These are phyloP conservation scores for Rhinella marina DNA, from an alignment of 2,797 vertebrate species.

Conservation along the genomic window DNA sequence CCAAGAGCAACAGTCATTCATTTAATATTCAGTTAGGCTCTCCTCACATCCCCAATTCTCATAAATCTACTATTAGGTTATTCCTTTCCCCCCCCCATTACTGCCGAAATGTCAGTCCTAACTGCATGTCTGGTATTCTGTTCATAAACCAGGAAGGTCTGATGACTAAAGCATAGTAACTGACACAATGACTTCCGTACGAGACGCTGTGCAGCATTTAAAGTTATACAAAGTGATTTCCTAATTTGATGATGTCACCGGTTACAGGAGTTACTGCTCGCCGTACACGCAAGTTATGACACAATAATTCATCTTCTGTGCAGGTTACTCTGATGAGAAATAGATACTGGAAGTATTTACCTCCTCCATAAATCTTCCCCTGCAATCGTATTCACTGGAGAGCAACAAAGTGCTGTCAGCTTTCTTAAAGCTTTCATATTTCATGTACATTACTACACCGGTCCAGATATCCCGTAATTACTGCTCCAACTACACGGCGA, in stretches of 20 bases:
- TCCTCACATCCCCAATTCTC: not conserved
- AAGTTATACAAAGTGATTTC: not conserved
- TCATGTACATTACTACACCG: not conserved
- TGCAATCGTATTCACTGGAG: conserved; percentile 10
- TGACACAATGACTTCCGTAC: not conserved
- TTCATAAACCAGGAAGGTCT: not conserved
- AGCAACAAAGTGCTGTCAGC: not conserved
- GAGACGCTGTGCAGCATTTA: not conserved
- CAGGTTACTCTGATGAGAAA: not conserved
- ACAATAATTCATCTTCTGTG: not conserved
- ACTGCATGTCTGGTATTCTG: not conserved
- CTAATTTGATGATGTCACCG: not conserved
- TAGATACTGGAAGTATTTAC: not conserved
- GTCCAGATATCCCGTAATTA: not conserved
- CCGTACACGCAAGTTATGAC: not conserved
- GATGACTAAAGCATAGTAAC: not conserved
- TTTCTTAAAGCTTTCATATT: not conserved
- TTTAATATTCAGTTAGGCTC: too few species aligned
- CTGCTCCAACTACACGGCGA: not conserved
- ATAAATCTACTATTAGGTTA: not conserved
- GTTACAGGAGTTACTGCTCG: not conserved
- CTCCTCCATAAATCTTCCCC: not conserved
- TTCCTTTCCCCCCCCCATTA: not conserved
- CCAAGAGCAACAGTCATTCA: too few species aligned
- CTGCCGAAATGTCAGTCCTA: not conserved